A percentile compares a stretch with the other conserved stretches of the same genome.
Evolutionary conservation across 2,888 invertebrate genomes (phyloP).

Genomic region (Acanthosepion lycidas): DNA sequence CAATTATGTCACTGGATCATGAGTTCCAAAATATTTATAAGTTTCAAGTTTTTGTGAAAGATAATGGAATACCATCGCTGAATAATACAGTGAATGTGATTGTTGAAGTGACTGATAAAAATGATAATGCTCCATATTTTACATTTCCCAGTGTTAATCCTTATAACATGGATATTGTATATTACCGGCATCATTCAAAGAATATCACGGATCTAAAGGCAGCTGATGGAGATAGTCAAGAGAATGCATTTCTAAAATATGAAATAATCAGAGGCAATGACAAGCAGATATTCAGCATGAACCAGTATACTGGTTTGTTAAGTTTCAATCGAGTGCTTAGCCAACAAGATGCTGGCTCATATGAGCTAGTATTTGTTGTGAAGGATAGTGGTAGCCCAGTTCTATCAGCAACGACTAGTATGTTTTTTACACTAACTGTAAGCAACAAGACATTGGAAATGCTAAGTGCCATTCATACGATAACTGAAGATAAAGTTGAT

Average conservation of each 20-base stretch:
- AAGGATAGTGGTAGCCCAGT: slow-evolving; percentile 13
- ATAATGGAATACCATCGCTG: slow-evolving; percentile 8
- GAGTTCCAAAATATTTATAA: not conserved
- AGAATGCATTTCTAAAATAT: slow-evolving; percentile 23
- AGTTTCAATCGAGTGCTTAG: not conserved
- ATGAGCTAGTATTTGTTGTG: not conserved
- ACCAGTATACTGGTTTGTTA: not conserved
- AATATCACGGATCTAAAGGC: not conserved
- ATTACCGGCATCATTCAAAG: slow-evolving; percentile 33
- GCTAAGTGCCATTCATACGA: not conserved
- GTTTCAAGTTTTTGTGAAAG: slow-evolving; percentile 23
- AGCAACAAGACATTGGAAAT: slow-evolving; percentile 33
- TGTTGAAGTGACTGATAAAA: slow-evolving; percentile 33
- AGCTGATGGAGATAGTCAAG: slow-evolving; percentile 33
- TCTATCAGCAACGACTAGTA: slow-evolving; percentile 22
- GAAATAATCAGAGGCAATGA: slow-evolving; percentile 25
- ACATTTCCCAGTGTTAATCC: slow-evolving; percentile 4
- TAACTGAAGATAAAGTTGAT: slow-evolving; percentile 13
- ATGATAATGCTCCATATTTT: slow-evolving; percentile 14
- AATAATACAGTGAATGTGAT: not conserved
- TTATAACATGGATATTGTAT: slow-evolving; percentile 17
- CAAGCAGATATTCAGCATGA: slow-evolving; percentile 21
- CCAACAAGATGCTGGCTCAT: slow-evolving; percentile 11
- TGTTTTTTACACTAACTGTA: not conserved
- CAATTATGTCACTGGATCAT: not conserved